Conservation (phyloP, 2,113 vertebrate species). For the Podarcis raffonei region DNA sequence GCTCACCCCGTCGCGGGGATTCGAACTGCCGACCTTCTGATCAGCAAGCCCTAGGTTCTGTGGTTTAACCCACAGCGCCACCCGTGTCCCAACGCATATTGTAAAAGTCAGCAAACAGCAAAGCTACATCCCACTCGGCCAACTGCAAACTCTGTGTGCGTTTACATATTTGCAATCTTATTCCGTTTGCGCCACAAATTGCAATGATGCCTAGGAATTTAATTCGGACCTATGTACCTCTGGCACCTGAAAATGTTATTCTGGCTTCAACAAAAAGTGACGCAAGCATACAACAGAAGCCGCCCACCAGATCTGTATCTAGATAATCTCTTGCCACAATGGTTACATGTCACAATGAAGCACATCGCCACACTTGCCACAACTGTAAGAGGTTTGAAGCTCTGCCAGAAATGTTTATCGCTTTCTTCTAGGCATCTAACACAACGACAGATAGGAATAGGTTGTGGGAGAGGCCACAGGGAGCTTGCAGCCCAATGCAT, state of each 20-base stretch:
- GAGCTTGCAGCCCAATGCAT: background rate
- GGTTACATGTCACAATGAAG: too few relatives aligned
- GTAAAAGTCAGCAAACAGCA: background rate
- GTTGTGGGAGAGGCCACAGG: background rate
- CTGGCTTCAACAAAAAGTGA: background rate
- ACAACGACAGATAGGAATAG: background rate
- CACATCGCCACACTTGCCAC: background rate
- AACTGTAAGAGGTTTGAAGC: background rate
- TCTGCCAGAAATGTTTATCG: too few relatives aligned
- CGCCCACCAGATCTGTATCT: background rate
- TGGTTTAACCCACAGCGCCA: too few relatives aligned
- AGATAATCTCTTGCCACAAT: background rate
- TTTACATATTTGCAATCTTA: too few relatives aligned
- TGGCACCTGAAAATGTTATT: background rate
- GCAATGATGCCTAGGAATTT: too few relatives aligned
- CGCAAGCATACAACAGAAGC: background rate
- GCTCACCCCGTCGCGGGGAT: too few relatives aligned
- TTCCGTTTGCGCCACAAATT: background rate
- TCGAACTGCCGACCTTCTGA: too few relatives aligned
- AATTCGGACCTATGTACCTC: background rate
- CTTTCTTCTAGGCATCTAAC: too few relatives aligned
- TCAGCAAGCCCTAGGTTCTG: too few relatives aligned
- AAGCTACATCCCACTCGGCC: fast-evolving
- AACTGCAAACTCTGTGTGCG: background rate
- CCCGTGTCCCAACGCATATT: background rate